These are phyloP conservation scores for Spodoptera picta DNA, from an alignment of 2,888 invertebrate species.

Conservation along the genomic window DNA sequence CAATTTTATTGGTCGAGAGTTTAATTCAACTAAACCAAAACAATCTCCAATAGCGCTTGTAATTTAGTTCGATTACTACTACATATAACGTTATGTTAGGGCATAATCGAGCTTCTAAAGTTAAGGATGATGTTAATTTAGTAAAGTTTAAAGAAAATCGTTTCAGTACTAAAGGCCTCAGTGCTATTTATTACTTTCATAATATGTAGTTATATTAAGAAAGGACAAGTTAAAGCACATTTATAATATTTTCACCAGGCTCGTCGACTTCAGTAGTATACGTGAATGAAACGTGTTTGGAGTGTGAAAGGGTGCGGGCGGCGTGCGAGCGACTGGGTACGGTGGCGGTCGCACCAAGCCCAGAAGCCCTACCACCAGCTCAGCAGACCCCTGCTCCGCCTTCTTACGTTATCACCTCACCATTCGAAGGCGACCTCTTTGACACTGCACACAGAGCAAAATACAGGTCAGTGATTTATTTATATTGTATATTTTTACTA, in stretches of 20 bases:
- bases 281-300: slow-evolving; percentile 83
- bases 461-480: slow-evolving; percentile 74
- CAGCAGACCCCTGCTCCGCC: slow-evolving; percentile 76
- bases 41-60: slow-evolving; percentile 24
- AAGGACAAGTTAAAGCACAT: too few species aligned
- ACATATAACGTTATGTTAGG: slow-evolving; percentile 11
- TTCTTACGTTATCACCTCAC: slow-evolving; percentile 90
- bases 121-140: too few species aligned
- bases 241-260: slow-evolving; percentile 64
- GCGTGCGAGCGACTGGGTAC: slow-evolving; percentile 85
- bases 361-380: slow-evolving; percentile 77
- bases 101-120: not conserved
- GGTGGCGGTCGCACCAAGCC: slow-evolving; percentile 79
- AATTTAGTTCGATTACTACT: slow-evolving; percentile 21
- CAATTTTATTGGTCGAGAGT: slow-evolving; percentile 43
- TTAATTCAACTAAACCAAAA: slow-evolving; percentile 34
- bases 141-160: too few species aligned
- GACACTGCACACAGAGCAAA: slow-evolving; percentile 90
- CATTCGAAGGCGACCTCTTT: slow-evolving; percentile 92
- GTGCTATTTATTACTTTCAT: too few species aligned
- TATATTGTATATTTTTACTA: not conserved
- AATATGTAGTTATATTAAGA: too few species aligned
- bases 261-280: slow-evolving; percentile 81
- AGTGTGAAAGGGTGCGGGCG: slow-evolving; percentile 85
- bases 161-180: too few species aligned